Base-by-base conservation (phyloP, 2,113 vertebrate genomes). In the Sylvilagus bachmani region DNA sequence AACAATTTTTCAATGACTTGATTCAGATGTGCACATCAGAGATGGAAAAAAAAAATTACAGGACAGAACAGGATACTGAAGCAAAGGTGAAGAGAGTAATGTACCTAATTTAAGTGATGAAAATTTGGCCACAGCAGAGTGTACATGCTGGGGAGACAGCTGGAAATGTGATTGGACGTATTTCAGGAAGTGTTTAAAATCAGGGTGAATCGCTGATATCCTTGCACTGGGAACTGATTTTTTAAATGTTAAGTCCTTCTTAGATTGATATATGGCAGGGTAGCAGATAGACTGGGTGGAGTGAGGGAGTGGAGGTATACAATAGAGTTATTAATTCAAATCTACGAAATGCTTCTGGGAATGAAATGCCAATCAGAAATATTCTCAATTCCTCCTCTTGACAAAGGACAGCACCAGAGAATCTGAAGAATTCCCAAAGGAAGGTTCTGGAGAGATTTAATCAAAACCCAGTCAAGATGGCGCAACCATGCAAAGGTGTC, bases 331-430 rank as follows among this genome's bases (percentile, higher is more conserved):
- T 89, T 90, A 83, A 89, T 75, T 90, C 74, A 90, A 77, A 77
- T 86, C 29, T 80, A 86, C 3, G 66, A 66, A 95, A 70, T 77
- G 17, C 79, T 95, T 95, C 70, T 90, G 51, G n/a, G 31, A 79
- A 86, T 83, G 17, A 93, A 93, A 83, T 79, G 36, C 58, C 14
- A 89, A 86, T 80, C 51, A 93, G 61, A 89, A 94, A 91, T 66
- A 93, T 86, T 80, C 64, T 77, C 86, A 92, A 31, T 89, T 93
- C 36, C 2, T 73, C n/a, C 33, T 93, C 44, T 31, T 95, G 69
- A 90, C 25, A 90, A 78, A 87, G 85, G 82, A 55, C 33, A 64
- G 81, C 51, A 53, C 87, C 69, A 80, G 58, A 93, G 17, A 86
- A 86, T 55, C 49, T n/a, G 21, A 16, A 73, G 16, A 86, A 85